Percentiles rank a stretch among this genome's conserved stretches.
Evolutionary conservation across 2,888 invertebrate genomes (phyloP).

Genomic region (Apotomis betuletana): DNA sequence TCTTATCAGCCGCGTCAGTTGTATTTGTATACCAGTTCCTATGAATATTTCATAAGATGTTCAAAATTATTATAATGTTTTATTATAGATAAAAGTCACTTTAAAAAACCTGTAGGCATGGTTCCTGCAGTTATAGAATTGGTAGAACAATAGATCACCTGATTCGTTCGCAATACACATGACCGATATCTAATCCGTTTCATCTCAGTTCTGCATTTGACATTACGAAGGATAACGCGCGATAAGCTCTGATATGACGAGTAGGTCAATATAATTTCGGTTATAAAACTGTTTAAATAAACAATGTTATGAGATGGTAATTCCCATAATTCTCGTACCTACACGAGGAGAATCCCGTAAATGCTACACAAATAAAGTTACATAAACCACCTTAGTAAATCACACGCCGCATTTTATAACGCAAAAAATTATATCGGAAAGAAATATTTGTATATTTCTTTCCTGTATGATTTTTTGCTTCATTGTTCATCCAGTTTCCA

Average conservation of each 20-base stretch:
- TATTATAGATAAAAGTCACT: not conserved
- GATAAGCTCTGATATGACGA: conserved; percentile 45
- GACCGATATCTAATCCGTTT: conserved; percentile 54
- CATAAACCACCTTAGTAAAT: too few species aligned
- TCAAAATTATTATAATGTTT: too few species aligned
- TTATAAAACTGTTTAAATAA: not conserved
- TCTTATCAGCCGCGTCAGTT: not conserved
- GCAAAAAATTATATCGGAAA: too few species aligned
- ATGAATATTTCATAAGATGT: too few species aligned
- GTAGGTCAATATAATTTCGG: conserved; percentile 35
- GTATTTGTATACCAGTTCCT: too few species aligned
- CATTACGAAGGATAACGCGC: conserved; percentile 43
- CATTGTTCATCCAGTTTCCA: too few species aligned
- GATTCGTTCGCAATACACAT: conserved; percentile 64
- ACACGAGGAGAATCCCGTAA: too few species aligned
- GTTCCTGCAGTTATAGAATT: not conserved
- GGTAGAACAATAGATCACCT: conserved; percentile 61
- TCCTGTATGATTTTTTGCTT: too few species aligned
- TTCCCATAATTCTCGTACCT: not conserved
- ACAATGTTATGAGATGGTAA: not conserved
- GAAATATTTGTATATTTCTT: too few species aligned
- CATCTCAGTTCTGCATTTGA: conserved; percentile 45
- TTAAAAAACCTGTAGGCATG: not conserved
- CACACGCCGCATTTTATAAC: too few species aligned
- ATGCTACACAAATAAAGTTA: too few species aligned